These are phyloP conservation scores for Amphipoea oculea DNA, from an alignment of 2,888 invertebrate genomes.

Conservation along the genomic window DNA sequence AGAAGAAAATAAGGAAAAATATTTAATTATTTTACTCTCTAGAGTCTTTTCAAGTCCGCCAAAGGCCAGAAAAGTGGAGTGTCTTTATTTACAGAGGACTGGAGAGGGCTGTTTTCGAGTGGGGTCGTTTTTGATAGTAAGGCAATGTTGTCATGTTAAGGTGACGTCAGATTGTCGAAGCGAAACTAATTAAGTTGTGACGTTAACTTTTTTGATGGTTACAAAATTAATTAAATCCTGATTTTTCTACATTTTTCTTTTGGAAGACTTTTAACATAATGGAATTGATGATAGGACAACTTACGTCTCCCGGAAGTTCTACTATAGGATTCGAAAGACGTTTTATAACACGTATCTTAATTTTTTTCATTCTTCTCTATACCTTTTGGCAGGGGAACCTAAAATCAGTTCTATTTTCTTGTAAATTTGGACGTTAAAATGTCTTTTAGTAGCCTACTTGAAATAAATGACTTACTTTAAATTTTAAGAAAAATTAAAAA, in stretches of 20 bases:
- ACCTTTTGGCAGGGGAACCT: too few relatives aligned
- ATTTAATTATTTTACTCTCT: constrained; percentile 51
- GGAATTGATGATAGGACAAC: not conserved
- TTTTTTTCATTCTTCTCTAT: too few relatives aligned
- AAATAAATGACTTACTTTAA: not conserved
- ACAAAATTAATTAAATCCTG: not conserved
- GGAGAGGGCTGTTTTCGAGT: constrained; percentile 24
- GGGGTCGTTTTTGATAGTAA: constrained; percentile 40
- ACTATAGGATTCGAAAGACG: too few relatives aligned
- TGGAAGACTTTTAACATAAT: not conserved
- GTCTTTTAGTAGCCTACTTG: not conserved
- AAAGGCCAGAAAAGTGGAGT: constrained; percentile 30
- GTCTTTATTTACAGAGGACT: constrained; percentile 52
- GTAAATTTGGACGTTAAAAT: too few relatives aligned
- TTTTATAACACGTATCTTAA: too few relatives aligned
- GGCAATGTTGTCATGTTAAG: constrained; percentile 37
- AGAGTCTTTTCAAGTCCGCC: constrained; percentile 35
- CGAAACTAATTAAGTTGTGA: constrained; percentile 21
- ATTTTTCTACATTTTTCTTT: not conserved
- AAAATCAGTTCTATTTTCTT: too few relatives aligned
- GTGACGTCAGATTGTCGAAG: constrained; percentile 36
- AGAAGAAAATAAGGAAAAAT: constrained; percentile 37
- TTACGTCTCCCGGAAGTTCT: not conserved
- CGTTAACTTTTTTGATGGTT: constrained; percentile 21
- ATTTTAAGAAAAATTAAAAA: not conserved